Evolutionary conservation across 2,888 invertebrate genomes (phyloP), one percentile per base, ranked within the genome.

Genomic region (Apamea anceps): DNA sequence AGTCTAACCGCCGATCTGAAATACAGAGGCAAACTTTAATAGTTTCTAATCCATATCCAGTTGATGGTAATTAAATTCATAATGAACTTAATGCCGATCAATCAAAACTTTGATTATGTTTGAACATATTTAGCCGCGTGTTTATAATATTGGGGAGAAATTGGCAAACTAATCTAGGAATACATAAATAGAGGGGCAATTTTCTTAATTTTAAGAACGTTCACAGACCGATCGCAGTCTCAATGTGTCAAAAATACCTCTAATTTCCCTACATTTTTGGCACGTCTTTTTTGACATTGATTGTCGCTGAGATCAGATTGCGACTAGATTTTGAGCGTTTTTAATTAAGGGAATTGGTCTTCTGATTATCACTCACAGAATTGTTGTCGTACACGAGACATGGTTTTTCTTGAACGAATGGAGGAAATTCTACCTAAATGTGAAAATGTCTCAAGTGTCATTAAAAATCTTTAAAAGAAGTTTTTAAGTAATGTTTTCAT

Each of bases 51-150:
- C 57, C 71, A 57, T 66, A 76, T 75, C 18, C 21, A 72, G 75
- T 77, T 80, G 70, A 75, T 75, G 81, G 25, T 79, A 77, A 79
- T 81, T 85, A 83, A 80, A 88, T 80, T 76, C 77, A 80, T 72
- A 68, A 65, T 72, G 6, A 72, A 82, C 70, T 48, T 68, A 28
- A 63, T 60, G 37, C 25, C 65, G 54, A 87, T 87, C 72, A 83
- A 83, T 88, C 79, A 81, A 81, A 88, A 88, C 75, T 88, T 88
- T 60, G 75, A 85, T 83, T 74, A 80, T 54, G 65, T 83, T 79
- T 62, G 21, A 76, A 57, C 42, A 72, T 57, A 54, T 75, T 73
- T 57, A 45, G 18, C 72, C 76, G 71, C 77, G 77, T 45, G 78
- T 21, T 74, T 57, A 60, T 54, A 62, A 32, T 42, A 12, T 18